Base-by-base conservation (phyloP, 1,140 invertebrate species). In the Ceratoteleas bidentatus region DNA sequence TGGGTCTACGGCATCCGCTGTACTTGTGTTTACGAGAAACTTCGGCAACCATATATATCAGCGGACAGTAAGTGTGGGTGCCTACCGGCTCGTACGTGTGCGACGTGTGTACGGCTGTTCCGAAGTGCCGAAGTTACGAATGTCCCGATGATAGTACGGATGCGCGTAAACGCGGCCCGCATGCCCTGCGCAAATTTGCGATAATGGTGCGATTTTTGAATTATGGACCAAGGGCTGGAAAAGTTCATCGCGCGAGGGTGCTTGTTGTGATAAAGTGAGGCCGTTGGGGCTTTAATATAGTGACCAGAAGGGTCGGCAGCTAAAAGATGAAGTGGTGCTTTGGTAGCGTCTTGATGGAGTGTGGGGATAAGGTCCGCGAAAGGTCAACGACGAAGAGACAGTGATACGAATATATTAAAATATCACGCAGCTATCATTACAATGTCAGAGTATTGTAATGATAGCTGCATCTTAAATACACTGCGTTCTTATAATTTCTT, bases 21-120 rank as follows among this genome's bases (percentile, higher is more conserved):
- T 74, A 81, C 34, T 80, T 62, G 50, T 68, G 80, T 83, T 87
- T 78, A 79, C 76, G 80, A 78, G 70, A 62, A 80, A 64, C 64
- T 81, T 81, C 52, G 72, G 57, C 58, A 60, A 70, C 65, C 50
- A 52, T 49, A 81, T 75, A 75, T 70, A 53, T 65, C 36, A 40
- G 14, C 2, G 33, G 47, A 15, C 24, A 36, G 53, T 64, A 80
- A 43, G 62, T 73, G 68, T 68, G 69, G 38, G 68, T 73, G 64
- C 43, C n/a, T 64, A 3, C 7, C 9, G 14, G 36, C 15, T 66
- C 40, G 40, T 60, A 77, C 16, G 56, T 66, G 60, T 34, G 47
- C 62, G 16, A 80, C 57, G 64, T 80, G 69, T 62, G 62, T 80
- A 73, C 56, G 65, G 66, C 53, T 81, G 70, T 47, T 81, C 52